Evolutionary conservation across 2,113 vertebrate genomes (phyloP).

Genomic region (Cryptomyrus ogoouensis): DNA sequence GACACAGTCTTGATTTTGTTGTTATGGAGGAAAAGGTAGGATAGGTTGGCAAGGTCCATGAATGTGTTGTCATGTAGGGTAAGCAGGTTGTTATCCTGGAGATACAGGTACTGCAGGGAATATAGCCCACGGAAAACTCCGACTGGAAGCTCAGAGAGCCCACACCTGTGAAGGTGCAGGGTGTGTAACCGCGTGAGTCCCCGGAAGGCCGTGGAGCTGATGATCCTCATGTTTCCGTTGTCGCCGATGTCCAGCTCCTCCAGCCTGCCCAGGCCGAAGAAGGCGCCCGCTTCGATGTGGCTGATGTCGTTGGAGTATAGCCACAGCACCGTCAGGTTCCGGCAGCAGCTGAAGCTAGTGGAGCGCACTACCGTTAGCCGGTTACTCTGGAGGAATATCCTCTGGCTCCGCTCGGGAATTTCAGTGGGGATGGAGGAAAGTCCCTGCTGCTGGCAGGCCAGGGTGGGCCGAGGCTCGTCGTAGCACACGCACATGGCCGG

Average conservation of each 20-base stretch:
- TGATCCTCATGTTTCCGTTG: conserved; percentile 61
- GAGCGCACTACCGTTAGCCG: conserved; percentile 60
- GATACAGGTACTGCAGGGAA: conserved; percentile 74
- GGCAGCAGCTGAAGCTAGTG: conserved; percentile 65
- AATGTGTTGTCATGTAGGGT: conserved; percentile 66
- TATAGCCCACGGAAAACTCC: conserved; percentile 69
- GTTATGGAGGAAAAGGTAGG: conserved; percentile 72
- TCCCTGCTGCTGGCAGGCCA: conserved; percentile 74
- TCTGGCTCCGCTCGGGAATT: conserved; percentile 70
- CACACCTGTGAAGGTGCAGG: conserved; percentile 71
- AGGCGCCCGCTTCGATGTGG: conserved; percentile 64
- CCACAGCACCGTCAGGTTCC: conserved; percentile 75
- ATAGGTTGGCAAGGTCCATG: conserved; percentile 73
- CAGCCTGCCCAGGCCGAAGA: conserved; percentile 62
- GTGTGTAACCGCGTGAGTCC: conserved; percentile 70
- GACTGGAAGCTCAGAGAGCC: conserved; percentile 63
- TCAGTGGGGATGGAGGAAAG: conserved; percentile 60
- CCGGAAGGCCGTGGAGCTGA: conserved; percentile 64
- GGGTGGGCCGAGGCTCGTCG: conserved; percentile 72
- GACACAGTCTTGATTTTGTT: conserved; percentile 69
- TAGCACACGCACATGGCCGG: conserved; percentile 72
- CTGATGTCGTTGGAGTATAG: conserved; percentile 73
- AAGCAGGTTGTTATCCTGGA: conserved; percentile 72
- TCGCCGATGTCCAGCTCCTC: conserved; percentile 77
- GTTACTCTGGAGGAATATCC: conserved; percentile 77